Percentiles rank a stretch among this genome's conserved stretches.
Evolutionary conservation across 2,888 invertebrate genomes (phyloP).

Genomic region (Caenorhabditis zanzibari): DNA sequence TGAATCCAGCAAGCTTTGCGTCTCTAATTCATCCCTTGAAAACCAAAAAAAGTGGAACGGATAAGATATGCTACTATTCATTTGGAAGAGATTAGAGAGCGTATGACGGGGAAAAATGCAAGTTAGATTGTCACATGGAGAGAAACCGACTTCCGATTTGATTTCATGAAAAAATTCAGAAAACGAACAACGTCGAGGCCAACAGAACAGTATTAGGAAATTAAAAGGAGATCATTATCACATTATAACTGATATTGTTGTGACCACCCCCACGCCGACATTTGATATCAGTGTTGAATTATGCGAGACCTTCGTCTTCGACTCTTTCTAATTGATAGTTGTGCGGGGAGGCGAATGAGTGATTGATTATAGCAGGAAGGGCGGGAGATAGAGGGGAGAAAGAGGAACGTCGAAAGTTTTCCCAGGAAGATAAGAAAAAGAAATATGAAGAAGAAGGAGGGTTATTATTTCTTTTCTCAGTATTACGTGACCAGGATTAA

Average conservation of each 20-base stretch:
- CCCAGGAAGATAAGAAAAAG: conserved; percentile 42
- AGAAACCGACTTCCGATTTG: conserved; percentile 46
- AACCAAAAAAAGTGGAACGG: conserved; percentile 34
- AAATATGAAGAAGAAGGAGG: neutral
- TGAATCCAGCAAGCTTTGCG: too few relatives aligned
- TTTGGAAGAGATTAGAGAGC: conserved; percentile 10
- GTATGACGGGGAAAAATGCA: conserved; percentile 17
- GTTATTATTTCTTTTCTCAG: conserved; percentile 14
- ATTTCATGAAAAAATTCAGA: conserved; percentile 36
- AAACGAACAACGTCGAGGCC: conserved; percentile 3
- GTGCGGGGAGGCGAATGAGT: conserved; percentile 38
- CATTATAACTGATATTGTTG: conserved; percentile 48
- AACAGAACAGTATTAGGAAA: neutral
- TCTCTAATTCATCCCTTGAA: too few relatives aligned
- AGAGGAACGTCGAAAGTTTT: conserved; percentile 25
- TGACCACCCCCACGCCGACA: conserved; percentile 43
- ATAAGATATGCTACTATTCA: conserved; percentile 16
- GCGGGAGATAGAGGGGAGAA: too few relatives aligned
- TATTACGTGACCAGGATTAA: conserved; percentile 28
- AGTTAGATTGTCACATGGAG: conserved; percentile 42
- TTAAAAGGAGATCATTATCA: conserved; percentile 40
- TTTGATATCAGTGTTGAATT: conserved; percentile 44
- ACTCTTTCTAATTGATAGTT: conserved; percentile 43
- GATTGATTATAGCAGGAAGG: conserved; percentile 45
- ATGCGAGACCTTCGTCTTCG: conserved; percentile 21